Conservation (phyloP, 1,140 invertebrate genomes). For the Teleopsis dalmanni region DNA sequence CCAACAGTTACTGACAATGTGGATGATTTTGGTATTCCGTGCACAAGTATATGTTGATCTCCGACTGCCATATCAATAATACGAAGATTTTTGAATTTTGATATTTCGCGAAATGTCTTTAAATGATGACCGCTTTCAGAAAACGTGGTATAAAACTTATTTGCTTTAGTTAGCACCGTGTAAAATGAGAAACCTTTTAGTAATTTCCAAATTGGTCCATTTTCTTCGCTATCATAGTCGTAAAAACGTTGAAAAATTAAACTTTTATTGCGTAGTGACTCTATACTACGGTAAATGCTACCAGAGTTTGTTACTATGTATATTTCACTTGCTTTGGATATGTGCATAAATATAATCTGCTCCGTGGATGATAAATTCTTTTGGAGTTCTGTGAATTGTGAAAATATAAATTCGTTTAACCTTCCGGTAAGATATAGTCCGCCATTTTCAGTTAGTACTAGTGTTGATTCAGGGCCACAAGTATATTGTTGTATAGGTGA, state of each 20-base stretch:
- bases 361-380: constrained; percentile 36
- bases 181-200: constrained; percentile 38
- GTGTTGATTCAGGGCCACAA: constrained; percentile 34
- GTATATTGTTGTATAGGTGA: constrained; percentile 29
- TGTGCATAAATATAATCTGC: constrained; percentile 40
- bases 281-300: constrained; percentile 39
- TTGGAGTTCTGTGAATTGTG: constrained; percentile 37
- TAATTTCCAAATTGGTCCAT: constrained; percentile 42
- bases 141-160: constrained; percentile 42
- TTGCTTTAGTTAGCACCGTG: constrained; percentile 36
- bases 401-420: constrained; percentile 38
- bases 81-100: constrained; percentile 39
- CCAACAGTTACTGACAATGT: constrained; percentile 21
- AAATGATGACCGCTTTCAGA: constrained; percentile 42
- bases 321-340: constrained; percentile 42
- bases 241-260: constrained; percentile 41
- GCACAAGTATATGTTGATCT: constrained; percentile 38
- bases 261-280: constrained; percentile 36
- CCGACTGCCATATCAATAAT: constrained; percentile 38
- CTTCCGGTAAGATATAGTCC: constrained; percentile 34
- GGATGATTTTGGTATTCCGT: constrained; percentile 33
- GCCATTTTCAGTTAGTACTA: constrained; percentile 35
- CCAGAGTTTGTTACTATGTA: constrained; percentile 39
- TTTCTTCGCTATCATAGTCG: constrained; percentile 42
- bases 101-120: constrained; percentile 43